These are phyloP conservation scores for Anadara kagoshimensis DNA, from an alignment of 1,140 invertebrate species.

Conservation along the genomic window DNA sequence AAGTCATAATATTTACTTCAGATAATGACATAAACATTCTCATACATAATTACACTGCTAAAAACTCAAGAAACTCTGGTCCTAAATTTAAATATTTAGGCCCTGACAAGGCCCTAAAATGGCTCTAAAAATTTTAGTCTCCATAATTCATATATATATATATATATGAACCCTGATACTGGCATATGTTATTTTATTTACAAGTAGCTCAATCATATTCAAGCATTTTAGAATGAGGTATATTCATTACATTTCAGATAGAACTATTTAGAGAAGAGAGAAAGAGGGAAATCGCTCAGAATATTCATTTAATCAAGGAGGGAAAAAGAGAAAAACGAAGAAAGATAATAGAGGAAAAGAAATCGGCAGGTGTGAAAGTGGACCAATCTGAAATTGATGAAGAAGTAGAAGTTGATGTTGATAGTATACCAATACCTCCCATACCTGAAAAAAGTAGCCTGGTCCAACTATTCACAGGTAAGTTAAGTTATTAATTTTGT, in stretches of 20 bases:
- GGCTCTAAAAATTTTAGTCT: too few species aligned
- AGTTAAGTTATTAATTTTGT: conserved; percentile 2
- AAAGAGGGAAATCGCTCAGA: conserved; percentile 76
- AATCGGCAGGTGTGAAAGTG: conserved; percentile 41
- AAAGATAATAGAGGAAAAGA: conserved; percentile 48
- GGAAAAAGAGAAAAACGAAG: conserved; percentile 79
- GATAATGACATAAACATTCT: too few species aligned
- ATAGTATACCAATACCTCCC: conserved; percentile 54
- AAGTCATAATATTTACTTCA: too few species aligned
- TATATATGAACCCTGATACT: too few species aligned
- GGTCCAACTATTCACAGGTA: conserved; percentile 72
- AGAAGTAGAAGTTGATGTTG: conserved; percentile 72
- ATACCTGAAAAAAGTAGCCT: conserved; percentile 61
- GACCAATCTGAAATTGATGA: conserved; percentile 77
- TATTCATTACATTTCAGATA: conserved; percentile 53
- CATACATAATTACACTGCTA: too few species aligned
- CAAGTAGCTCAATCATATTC: too few species aligned
- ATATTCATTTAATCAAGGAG: conserved; percentile 79
- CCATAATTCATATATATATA: too few species aligned
- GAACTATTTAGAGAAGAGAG: conserved; percentile 78
- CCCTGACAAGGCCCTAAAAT: too few species aligned
- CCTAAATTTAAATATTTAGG: too few species aligned
- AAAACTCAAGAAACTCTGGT: too few species aligned
- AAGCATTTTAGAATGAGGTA: too few species aligned
- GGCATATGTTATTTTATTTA: too few species aligned